Base-by-base conservation (phyloP, 2,888 invertebrate genomes). In the Leptopilina syphax region DNA sequence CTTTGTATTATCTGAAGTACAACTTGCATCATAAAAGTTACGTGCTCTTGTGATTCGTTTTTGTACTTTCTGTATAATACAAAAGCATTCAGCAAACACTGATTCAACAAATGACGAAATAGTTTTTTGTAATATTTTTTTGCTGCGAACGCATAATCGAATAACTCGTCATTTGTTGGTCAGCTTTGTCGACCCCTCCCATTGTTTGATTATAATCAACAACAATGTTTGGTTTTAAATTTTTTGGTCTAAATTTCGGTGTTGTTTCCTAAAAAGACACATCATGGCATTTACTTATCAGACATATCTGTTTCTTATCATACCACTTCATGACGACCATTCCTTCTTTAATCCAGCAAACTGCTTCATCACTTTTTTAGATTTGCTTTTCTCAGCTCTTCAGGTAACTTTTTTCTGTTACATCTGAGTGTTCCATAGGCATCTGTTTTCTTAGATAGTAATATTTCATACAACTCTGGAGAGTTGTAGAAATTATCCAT, bases 401-500 rank as follows among this genome's bases (percentile, higher is more conserved):
- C 57, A 10, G 57, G 57, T n/a, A 57, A 57, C 12, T 12, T 12
- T 65, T 68, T 24, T 68, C 13, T 68, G 8, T 44, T 68, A n/a
- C 34, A 34, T 10, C 68, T 68, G 9, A 68, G 68, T 9, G 68
- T 68, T 34, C 68, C 68, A 68, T 68, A 68, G 9, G 68, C 68
- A 34, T 68, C 68, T 10, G 44, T 68, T 34, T 68, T 68, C 44
- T 8, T 68, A 41, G 24, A 44, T 8, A 44, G 44, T 44, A 44
- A 44, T 8, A 44, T 8, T 44, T 44, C 44, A 44, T 44, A 44
- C 8, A 44, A 8, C 34, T 68, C 68, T 8, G 68, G 68, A 68
- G 68, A 68, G 44, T 34, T 68, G 41, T 68, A 68, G 9, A 5
- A 68, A 47, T 68, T 68, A 68, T 68, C 68, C 68, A 68, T 41